Conservation (phyloP, 2,113 vertebrate species). For the Crotalus tigris region DNA sequence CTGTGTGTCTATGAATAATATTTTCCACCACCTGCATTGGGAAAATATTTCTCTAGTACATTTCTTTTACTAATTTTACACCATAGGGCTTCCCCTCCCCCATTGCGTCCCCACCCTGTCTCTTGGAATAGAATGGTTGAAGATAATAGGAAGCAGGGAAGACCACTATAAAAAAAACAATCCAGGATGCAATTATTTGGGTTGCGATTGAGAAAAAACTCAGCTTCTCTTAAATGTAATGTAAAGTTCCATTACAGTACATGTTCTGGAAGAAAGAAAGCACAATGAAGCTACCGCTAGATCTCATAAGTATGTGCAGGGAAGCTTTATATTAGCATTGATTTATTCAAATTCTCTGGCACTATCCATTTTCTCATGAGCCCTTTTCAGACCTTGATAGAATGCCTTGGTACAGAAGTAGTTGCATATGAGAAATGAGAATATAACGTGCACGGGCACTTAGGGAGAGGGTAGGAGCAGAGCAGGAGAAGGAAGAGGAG, state of each 20-base stretch:
- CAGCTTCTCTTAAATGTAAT: neutral
- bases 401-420: neutral
- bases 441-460: neutral
- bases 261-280: neutral
- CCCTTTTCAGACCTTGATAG: neutral
- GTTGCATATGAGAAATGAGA: neutral
- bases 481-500: neutral
- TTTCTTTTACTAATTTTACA: slow-evolving; percentile 30
- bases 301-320: neutral
- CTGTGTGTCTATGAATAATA: neutral
- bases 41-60: slow-evolving; percentile 16
- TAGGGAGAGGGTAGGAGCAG: neutral
- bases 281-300: neutral
- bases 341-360: neutral
- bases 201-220: neutral
- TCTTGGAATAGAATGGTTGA: neutral
- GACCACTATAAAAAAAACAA: neutral
- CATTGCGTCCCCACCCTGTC: neutral
- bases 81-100: neutral
- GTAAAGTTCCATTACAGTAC: neutral
- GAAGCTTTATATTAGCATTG: neutral
- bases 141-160: neutral
- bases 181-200: neutral
- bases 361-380: neutral
- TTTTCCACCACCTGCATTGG: neutral